Percentiles rank a stretch among this genome's conserved stretches.
These are phyloP conservation scores for Cryptus armator DNA, from an alignment of 2,888 invertebrate species.

Conservation along the genomic window DNA sequence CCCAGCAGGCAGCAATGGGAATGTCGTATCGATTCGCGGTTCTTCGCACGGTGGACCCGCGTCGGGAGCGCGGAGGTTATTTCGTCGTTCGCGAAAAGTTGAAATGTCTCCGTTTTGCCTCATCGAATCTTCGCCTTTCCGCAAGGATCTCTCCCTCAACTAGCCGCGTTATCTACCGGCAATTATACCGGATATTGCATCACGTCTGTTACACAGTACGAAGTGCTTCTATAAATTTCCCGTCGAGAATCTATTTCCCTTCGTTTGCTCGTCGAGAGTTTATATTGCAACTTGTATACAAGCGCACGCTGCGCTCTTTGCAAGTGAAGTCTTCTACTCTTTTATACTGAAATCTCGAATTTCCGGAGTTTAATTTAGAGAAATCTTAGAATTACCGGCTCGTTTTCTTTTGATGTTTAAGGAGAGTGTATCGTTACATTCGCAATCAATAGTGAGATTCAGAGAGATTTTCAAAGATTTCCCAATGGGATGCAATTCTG, in stretches of 20 bases:
- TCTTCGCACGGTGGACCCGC: not conserved
- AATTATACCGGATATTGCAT: conserved; percentile 61
- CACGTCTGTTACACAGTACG: conserved; percentile 5
- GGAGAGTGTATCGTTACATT: too few relatives aligned
- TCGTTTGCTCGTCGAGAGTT: not conserved
- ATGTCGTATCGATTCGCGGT: conserved; percentile 52
- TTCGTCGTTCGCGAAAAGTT: conserved; percentile 41
- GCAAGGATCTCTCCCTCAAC: not conserved
- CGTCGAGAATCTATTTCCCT: conserved; percentile 24
- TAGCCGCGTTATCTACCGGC: conserved; percentile 15
- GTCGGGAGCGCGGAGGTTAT: not conserved
- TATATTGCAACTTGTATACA: not conserved
- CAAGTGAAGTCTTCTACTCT: not conserved
- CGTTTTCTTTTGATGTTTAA: too few relatives aligned
- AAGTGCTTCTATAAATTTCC: conserved; percentile 18
- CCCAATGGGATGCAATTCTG: too few relatives aligned
- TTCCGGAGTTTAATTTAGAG: not conserved
- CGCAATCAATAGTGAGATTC: too few relatives aligned
- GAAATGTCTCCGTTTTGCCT: conserved; percentile 34
- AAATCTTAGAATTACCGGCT: too few relatives aligned
- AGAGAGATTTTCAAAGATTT: too few relatives aligned
- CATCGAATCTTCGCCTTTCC: conserved; percentile 25
- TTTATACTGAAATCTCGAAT: not conserved
- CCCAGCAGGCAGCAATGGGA: conserved; percentile 39
- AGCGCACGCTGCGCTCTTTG: not conserved